Evolutionary conservation across 2,888 invertebrate genomes (phyloP), one percentile per base, ranked within the genome.

Genomic region (Drosophila tripunctata): DNA sequence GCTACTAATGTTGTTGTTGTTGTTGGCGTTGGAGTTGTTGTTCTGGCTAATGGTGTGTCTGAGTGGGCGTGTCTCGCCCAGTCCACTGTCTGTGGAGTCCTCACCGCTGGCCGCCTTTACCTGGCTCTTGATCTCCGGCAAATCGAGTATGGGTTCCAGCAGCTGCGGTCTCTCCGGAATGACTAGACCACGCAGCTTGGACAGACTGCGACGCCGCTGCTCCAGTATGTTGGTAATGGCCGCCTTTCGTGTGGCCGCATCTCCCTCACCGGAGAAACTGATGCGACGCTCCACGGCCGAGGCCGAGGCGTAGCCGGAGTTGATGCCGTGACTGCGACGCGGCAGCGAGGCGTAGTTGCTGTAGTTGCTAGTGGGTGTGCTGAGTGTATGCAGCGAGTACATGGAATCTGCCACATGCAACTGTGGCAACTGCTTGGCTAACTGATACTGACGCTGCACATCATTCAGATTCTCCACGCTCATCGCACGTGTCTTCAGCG

Each of bases 121-220:
- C 67, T 93, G 93, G 81, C 96, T 96, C 91, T 95, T 96, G 52
- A 97, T 97, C 92, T 96, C 96, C 1, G 97, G 96, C 84, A 97
- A 92, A 91, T 96, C 96, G 44, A 95, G 92, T 31, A 94, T 93
- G 15, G 94, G 94, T 55, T 93, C 92, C 91, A 91, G 75, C 72
- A 93, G 92, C 19, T 93, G 91, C 10, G 93, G 92, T 65, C 93
- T 93, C 83, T 97, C 97, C 3, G 97, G 97, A 88, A 97, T 97
- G 27, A 96, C 96, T 79, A 97, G 92, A n/a, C 97, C 97, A 86
- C 96, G 93, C 62, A 97, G 91, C 91, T 97, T 97, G 2, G 96
- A 96, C 91, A 96, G 94, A 15, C 95, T 95, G 87, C 95, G 95
- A 74, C 95, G 94, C 56, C 97, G 93, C 89, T 96, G 96, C 90